Conservation (phyloP, 1,140 invertebrate species). For the Cepaea nemoralis region DNA sequence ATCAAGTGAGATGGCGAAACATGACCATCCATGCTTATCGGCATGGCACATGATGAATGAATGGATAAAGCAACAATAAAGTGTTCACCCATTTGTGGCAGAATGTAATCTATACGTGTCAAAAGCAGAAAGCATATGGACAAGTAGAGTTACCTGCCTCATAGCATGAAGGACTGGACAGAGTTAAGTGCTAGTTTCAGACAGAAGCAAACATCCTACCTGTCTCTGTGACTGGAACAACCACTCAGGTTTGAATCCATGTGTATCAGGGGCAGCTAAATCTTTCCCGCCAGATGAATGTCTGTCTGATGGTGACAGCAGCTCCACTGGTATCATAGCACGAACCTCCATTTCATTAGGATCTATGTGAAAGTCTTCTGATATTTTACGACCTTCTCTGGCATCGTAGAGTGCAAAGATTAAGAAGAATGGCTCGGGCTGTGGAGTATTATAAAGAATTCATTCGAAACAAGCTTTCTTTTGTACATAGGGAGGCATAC, state of each 20-base stretch:
- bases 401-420: conserved; percentile 89
- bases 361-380: conserved; percentile 94
- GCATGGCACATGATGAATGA: too few species aligned
- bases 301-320: conserved; percentile 62
- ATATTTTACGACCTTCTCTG: conserved; percentile 86
- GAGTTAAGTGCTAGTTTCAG: too few species aligned
- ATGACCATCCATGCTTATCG: too few species aligned
- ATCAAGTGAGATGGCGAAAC: too few species aligned
- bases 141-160: too few species aligned
- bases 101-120: too few species aligned
- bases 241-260: conserved; percentile 78
- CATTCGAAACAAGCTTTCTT: too few species aligned
- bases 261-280: conserved; percentile 68
- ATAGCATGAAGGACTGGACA: too few species aligned
- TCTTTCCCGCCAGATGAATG: conserved; percentile 64
- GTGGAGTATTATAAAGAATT: conserved; percentile 52
- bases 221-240: conserved; percentile 67
- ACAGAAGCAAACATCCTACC: conserved; percentile 41
- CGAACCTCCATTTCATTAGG: conserved; percentile 81
- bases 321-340: conserved; percentile 74
- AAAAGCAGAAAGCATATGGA: too few species aligned
- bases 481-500: background rate
- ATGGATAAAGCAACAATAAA: too few species aligned
- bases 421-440: conserved; percentile 91
- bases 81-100: too few species aligned